phyloP scores from a whole-genome alignment of 1,140 invertebrate genomes.

The Zaprionus ornatus region DNA sequence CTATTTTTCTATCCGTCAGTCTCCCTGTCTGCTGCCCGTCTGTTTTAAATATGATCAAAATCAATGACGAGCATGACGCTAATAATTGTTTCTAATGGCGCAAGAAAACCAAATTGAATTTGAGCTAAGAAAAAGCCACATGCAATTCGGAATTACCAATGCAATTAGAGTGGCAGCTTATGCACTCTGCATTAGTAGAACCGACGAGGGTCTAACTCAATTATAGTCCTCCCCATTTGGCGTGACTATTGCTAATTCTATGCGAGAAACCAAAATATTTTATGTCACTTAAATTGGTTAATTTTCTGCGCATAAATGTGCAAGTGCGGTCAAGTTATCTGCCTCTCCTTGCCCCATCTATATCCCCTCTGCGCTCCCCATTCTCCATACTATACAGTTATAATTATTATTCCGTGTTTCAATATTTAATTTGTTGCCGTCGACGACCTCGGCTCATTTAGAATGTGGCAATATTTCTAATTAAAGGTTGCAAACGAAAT shows the following conservation, averaged over 20 bases:
- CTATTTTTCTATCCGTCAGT: too few species aligned
- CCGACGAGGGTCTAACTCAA: neutral
- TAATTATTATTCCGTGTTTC: constrained; percentile 76
- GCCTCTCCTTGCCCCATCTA: constrained; percentile 9
- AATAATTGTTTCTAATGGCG: too few species aligned
- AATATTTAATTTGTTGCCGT: constrained; percentile 73
- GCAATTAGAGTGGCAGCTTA: constrained; percentile 1
- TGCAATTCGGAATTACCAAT: neutral
- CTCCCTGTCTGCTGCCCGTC: too few species aligned
- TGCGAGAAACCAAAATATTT: constrained; percentile 45
- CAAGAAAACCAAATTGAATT: too few species aligned
- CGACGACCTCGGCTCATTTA: constrained; percentile 59
- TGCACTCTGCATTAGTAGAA: neutral
- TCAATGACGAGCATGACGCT: too few species aligned
- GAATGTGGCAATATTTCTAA: constrained; percentile 79
- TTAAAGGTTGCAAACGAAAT: constrained; percentile 80
- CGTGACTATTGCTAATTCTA: neutral
- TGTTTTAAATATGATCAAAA: neutral
- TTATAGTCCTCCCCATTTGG: neutral
- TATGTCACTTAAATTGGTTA: constrained; percentile 78
- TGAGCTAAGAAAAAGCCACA: neutral
- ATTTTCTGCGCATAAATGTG: constrained; percentile 69
- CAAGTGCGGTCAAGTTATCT: constrained; percentile 44
- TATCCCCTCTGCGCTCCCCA: neutral
- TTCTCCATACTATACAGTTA: constrained; percentile 17